A percentile compares a stretch with the other conserved stretches of the same genome.
Evolutionary conservation across 1,140 invertebrate genomes (phyloP).

Genomic region (Reticulitermes speratus): DNA sequence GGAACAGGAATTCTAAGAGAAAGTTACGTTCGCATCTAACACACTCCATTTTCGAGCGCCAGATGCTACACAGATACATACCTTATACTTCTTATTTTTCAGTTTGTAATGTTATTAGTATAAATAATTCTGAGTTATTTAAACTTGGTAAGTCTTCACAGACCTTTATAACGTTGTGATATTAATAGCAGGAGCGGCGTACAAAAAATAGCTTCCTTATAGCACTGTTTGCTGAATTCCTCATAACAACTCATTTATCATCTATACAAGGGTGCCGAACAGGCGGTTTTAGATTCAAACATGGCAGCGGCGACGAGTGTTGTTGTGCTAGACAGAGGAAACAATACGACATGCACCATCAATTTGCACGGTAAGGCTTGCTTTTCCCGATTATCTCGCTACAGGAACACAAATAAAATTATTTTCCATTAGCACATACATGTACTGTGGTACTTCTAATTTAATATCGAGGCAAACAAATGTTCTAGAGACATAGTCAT

Average conservation of each 20-base stretch:
- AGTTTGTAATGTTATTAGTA: neutral
- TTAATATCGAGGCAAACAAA: conserved; percentile 9
- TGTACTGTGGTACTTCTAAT: neutral
- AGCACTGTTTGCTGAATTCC: neutral
- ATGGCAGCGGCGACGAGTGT: conserved; percentile 88
- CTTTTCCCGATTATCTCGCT: neutral
- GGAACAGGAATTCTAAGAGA: conserved; percentile 30
- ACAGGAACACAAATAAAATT: neutral
- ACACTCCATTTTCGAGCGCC: neutral
- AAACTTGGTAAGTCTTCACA: neutral
- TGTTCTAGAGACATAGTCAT: conserved; percentile 29
- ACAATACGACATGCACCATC: conserved; percentile 92
- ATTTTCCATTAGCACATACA: conserved; percentile 8
- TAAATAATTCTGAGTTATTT: neutral
- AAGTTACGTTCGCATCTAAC: neutral
- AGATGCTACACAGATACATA: neutral
- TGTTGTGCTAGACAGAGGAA: conserved; percentile 88
- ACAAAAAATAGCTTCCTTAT: neutral
- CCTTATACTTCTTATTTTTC: neutral
- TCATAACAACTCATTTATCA: conserved; percentile 26
- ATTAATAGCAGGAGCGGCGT: neutral
- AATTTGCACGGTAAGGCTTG: conserved; percentile 83
- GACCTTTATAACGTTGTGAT: neutral
- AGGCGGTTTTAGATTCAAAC: conserved; percentile 48
- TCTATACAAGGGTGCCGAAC: conserved; percentile 34